Evolutionary conservation across 2,797 vertebrate species (phyloP).

Genomic region (Peromyscus nudipes): DNA sequence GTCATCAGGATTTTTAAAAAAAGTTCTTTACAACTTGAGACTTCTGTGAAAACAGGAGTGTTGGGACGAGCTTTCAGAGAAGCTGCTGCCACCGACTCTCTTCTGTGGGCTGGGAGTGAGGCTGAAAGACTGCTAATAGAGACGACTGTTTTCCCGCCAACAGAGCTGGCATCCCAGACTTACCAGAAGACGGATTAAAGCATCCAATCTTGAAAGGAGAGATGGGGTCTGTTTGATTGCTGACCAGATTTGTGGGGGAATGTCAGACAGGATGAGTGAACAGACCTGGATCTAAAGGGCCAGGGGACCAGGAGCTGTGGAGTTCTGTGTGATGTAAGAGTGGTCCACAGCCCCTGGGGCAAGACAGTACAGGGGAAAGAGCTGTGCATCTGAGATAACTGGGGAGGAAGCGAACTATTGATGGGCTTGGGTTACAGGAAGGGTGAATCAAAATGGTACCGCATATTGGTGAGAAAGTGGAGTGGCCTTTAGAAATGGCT

Average conservation of each 20-base stretch:
- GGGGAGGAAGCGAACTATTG: background rate
- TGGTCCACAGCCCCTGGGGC: accelerated
- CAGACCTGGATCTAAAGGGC: background rate
- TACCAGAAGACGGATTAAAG: background rate
- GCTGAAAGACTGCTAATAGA: background rate
- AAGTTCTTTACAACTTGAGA: constrained; percentile 14
- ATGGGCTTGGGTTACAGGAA: background rate
- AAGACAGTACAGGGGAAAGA: background rate
- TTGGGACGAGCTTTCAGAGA: background rate
- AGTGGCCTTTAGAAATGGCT: background rate
- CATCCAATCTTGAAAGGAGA: background rate
- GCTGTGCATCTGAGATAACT: background rate
- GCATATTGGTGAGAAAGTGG: background rate
- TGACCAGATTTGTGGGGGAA: background rate
- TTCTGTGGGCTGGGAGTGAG: background rate
- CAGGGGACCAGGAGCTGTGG: background rate
- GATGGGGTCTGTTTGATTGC: background rate
- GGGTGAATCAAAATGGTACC: background rate
- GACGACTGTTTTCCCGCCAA: background rate
- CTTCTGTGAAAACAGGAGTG: background rate
- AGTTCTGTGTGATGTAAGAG: background rate
- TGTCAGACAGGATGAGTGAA: background rate
- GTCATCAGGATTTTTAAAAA: background rate
- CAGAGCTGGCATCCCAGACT: background rate
- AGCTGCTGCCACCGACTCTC: background rate